These are phyloP conservation scores for Cephalopachus bancanus DNA, from an alignment of 2,797 vertebrate genomes.

Conservation along the genomic window DNA sequence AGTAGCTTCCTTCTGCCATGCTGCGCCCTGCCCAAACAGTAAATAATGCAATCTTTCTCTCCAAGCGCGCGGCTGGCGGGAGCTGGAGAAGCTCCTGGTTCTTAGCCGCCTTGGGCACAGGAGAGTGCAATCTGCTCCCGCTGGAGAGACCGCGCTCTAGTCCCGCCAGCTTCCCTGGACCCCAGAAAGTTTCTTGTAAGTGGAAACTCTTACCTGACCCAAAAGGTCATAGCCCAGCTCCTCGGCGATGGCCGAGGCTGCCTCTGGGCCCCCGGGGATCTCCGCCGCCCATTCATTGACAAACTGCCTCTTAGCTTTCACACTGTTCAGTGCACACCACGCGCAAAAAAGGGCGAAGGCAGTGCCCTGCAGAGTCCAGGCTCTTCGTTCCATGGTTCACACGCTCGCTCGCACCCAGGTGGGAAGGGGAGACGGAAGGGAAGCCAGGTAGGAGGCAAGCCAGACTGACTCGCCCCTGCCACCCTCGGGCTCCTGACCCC, in stretches of 20 bases:
- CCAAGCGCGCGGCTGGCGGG: not conserved
- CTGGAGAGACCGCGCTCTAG: not conserved
- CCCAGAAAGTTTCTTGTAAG: conserved; percentile 79
- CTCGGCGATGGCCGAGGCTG: conserved; percentile 93
- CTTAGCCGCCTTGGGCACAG: not conserved
- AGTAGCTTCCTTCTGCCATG: conserved; percentile 62
- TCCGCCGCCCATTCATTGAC: conserved; percentile 99
- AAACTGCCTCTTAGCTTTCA: conserved; percentile 92
- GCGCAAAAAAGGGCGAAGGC: conserved; percentile 89
- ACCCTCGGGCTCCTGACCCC: conserved; percentile 12
- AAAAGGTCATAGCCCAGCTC: conserved; percentile 96
- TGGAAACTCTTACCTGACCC: conserved; percentile 93
- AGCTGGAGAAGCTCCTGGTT: not conserved
- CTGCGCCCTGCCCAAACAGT: conserved; percentile 58
- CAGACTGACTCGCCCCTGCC: conserved; percentile 23
- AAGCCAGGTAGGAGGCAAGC: not conserved
- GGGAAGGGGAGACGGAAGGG: not conserved
- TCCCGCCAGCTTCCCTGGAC: not conserved
- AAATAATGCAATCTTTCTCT: conserved; percentile 38
- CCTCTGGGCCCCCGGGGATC: conserved; percentile 93
- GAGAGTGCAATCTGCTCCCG: conserved; percentile 14
- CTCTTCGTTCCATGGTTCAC: conserved; percentile 92
- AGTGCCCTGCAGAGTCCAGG: conserved; percentile 88
- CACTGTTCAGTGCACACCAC: conserved; percentile 84
- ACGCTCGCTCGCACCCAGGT: conserved; percentile 45